Evolutionary conservation across 2,113 vertebrate genomes (phyloP), one percentile per base, ranked within the genome.

Genomic region (Chinchilla lanigera): DNA sequence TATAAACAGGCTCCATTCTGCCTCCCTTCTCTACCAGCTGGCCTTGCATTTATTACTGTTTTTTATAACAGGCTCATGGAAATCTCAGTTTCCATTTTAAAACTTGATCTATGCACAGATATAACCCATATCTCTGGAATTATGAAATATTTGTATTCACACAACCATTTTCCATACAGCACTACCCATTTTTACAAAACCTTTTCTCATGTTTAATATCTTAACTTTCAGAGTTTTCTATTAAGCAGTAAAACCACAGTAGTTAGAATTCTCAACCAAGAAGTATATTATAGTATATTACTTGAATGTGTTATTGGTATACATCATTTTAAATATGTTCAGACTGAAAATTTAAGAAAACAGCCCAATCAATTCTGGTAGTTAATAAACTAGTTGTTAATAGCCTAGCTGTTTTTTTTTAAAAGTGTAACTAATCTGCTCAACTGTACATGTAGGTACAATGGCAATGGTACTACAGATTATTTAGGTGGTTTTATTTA

Each of bases 371-470:
- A 96, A 97, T 91, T 94, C 90, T 95, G 87, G 78, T 41, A 83
- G 71, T 97, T 98, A 97, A 97, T 97, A 96, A 96, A 90, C 94
- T 98, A 97, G 86, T 65, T 94, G 86, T 96, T 96, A 96, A 96
- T 60, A 95, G 88, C 54, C 95, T 97, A 97, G 65, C 69, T 90
- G 7, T 73, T 95, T 92, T 41, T 41, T 80, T 77, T 77, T 30
- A 52, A 80, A 69, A 47, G 28, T 35, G 50, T 17, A 52, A 78
- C 28, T 28, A 78, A 28, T 33, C 77, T 75, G 86, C 86, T 97
- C 77, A 95, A 95, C 80, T 81, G 92, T 95, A 93, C 83, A 54
- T 97, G 77, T 83, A 97, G 86, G 65, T 92, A 90, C 38, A 95
- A 89, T 69, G 81, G 92, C 93, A 93, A 73, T 73, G 85, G 80